Evolutionary conservation across 2,113 vertebrate genomes (phyloP).

Genomic region (Brachyhypopomus gauderio): DNA sequence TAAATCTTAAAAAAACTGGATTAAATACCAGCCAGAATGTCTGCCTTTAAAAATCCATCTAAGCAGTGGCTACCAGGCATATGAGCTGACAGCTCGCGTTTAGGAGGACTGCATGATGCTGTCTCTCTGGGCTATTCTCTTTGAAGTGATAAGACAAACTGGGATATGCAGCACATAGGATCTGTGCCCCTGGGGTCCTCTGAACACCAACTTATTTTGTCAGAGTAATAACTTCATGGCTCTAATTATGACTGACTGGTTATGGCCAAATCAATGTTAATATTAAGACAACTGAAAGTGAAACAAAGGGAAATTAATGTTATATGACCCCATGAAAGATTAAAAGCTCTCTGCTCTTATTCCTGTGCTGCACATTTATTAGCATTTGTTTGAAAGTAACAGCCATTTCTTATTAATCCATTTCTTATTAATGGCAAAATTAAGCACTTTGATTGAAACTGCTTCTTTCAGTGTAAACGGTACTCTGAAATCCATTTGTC

Average conservation of each 20-base stretch:
- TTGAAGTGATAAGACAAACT: slow-evolving; percentile 49
- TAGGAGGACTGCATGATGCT: slow-evolving; percentile 45
- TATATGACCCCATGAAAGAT: not conserved
- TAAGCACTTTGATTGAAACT: not conserved
- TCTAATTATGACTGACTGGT: slow-evolving; percentile 4
- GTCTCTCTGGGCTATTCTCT: slow-evolving; percentile 46
- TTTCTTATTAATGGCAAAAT: no score
- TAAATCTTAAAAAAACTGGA: no score
- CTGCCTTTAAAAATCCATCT: slow-evolving; percentile 9
- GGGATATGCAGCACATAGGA: slow-evolving; percentile 17
- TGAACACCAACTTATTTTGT: not conserved
- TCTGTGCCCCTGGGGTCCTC: not conserved
- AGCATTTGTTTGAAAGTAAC: slow-evolving; percentile 3
- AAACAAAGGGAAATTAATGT: not conserved
- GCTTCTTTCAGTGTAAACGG: not conserved
- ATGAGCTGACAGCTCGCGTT: slow-evolving; percentile 32
- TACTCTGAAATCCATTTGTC: no score
- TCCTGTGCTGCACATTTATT: not conserved
- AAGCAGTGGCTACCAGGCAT: slow-evolving; percentile 7
- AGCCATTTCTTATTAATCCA: no score
- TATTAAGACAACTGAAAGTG: slow-evolving; percentile 1
- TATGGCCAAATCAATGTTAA: not conserved
- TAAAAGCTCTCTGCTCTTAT: not conserved
- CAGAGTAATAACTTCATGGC: not conserved
- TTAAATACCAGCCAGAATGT: not conserved